Evolutionary conservation across 2,797 vertebrate species (phyloP).

Genomic region (Notoglanidium macrostoma): DNA sequence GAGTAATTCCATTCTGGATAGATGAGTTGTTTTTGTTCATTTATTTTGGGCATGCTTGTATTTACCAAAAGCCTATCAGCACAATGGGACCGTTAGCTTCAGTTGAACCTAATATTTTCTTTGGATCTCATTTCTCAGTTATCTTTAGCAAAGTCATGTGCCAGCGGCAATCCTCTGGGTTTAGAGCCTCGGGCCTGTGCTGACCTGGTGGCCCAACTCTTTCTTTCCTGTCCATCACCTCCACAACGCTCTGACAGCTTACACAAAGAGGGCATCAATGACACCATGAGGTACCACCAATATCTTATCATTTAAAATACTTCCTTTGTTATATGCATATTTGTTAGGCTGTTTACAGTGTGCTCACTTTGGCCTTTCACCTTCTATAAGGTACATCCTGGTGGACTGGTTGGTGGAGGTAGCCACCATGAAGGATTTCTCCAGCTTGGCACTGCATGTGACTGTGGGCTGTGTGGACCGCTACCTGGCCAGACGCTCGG

Average conservation of each 20-base stretch:
- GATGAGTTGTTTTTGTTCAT: neutral
- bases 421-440: slow-evolving; percentile 97
- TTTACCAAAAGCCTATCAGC: neutral
- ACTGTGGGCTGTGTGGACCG: slow-evolving; percentile 93
- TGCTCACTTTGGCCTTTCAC: neutral
- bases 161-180: slow-evolving; percentile 81
- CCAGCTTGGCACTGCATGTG: slow-evolving; percentile 91
- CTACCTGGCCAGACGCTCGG: slow-evolving; percentile 83
- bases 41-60: neutral
- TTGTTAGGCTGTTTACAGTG: neutral
- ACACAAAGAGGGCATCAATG: slow-evolving; percentile 87
- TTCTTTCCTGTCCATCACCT: slow-evolving; percentile 76
- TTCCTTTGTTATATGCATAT: neutral
- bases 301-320: neutral
- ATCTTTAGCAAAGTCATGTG: slow-evolving; percentile 88
- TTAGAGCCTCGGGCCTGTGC: slow-evolving; percentile 78
- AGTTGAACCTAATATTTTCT: neutral
- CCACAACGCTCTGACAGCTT: slow-evolving; percentile 73
- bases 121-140: slow-evolving; percentile 70
- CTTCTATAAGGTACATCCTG: slow-evolving; percentile 85
- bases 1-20: neutral
- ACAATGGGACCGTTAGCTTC: neutral
- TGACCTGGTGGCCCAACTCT: slow-evolving; percentile 85
- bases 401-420: slow-evolving; percentile 98
- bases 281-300: slow-evolving; percentile 89